Evolutionary conservation across 2,797 vertebrate genomes (phyloP), one percentile per base, ranked within the genome.

Genomic region (Erpetoichthys calabaricus): DNA sequence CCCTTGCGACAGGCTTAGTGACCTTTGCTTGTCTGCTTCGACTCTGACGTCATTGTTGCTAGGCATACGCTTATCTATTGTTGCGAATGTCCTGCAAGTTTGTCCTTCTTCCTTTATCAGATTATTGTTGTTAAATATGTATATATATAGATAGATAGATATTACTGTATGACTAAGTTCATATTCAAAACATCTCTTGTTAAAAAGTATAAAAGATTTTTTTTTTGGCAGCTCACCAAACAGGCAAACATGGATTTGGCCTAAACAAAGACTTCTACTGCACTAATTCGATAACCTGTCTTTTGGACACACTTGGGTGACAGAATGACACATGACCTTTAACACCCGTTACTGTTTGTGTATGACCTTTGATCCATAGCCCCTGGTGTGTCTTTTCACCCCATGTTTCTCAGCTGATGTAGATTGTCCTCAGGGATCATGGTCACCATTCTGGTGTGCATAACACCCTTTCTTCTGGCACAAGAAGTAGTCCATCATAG

Each of bases 21-120:
- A 92, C 88, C 90, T 92, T 89, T 89, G 80, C 83, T 85, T 86
- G 85, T 91, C 87, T 90, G 84, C 80, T 76, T 76, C 84, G 86
- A 86, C 87, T 91, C 82, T 88, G 80, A 90, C 85, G 82, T 90
- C 86, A 90, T 86, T 78, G 82, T 89, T 88, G 85, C 91, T 87
- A 80, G 74, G 82, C 83, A 86, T 76, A 76, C 81, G 77, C 84
- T 86, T 86, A 77, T 86, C 82, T 91, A 88, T 89, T 70, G 81
- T 85, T 89, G 90, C 80, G 89, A 88, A 88, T 69, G 62, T 50
- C 72, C 75, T 46, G 10, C 74, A 80, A 81, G 76, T 75, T 75
- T 58, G 41, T 46, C 10, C 25, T 45, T 1, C 42, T 50, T 43
- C 59, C 9, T 44, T 56, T 44, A 53, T 8, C 47, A 49, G 47